Conservation (phyloP, 2,113 vertebrate species). For the Leiothrix lutea region DNA sequence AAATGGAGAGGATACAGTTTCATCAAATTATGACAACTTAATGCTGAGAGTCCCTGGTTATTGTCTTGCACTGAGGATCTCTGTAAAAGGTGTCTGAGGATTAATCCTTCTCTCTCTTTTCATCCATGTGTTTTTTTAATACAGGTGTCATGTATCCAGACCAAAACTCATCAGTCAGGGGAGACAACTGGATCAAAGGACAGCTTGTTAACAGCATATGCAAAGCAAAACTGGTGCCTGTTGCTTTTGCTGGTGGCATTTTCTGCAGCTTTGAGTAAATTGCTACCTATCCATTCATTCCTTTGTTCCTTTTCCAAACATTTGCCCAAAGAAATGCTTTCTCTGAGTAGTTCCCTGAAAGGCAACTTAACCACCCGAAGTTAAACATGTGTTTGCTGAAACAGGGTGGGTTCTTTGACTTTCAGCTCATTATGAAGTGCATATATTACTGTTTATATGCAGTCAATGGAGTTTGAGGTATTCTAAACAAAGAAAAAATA, state of each 20-base stretch:
- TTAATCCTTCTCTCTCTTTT: background rate
- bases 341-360: background rate
- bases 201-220: fast-evolving
- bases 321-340: background rate
- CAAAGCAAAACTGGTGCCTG: background rate
- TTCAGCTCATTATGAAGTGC: background rate
- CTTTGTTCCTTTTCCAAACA: background rate
- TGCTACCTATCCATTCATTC: background rate
- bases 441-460: background rate
- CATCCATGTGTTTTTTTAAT: background rate
- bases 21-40: background rate
- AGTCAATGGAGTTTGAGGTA: background rate
- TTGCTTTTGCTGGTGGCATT: background rate
- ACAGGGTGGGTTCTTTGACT: background rate
- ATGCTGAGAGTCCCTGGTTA: background rate
- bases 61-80: background rate
- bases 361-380: background rate
- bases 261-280: background rate
- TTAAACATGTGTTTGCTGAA: background rate
- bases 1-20: background rate
- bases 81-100: background rate
- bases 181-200: background rate
- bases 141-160: background rate
- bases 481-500: background rate
- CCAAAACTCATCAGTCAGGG: background rate